Conservation (phyloP, 2,113 vertebrate species). For the Petroica traversi region DNA sequence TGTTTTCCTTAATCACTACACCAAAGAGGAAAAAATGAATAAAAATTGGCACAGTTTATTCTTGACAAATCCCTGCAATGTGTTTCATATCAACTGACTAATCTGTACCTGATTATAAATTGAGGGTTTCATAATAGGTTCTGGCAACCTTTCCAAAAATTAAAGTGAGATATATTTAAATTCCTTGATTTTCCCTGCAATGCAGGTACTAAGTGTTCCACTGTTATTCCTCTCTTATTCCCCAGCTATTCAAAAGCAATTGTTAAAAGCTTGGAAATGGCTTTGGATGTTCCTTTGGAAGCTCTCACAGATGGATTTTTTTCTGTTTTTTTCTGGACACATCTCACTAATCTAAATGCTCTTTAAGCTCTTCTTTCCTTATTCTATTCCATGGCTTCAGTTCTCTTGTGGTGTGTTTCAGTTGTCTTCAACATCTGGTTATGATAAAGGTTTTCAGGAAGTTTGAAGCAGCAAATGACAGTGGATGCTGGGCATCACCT, state of each 20-base stretch:
- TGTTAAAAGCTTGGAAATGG: not conserved
- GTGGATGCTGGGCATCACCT: not conserved
- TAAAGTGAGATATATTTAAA: not conserved
- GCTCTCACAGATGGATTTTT: not conserved
- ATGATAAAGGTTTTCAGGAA: not conserved
- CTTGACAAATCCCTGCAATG: not conserved
- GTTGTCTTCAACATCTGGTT: not conserved
- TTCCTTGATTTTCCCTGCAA: not conserved
- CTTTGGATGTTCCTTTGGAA: not conserved
- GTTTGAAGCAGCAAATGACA: not conserved
- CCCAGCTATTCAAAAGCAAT: not conserved
- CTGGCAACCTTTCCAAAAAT: not conserved
- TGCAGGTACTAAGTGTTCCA: not conserved
- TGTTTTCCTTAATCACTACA: not conserved
- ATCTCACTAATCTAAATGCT: conserved; percentile 5
- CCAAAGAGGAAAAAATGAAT: not conserved
- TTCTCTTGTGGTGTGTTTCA: not conserved
- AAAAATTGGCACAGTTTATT: not conserved
- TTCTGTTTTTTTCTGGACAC: not conserved
- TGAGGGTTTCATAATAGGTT: not conserved
- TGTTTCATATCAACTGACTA: not conserved
- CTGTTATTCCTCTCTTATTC: not conserved
- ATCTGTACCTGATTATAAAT: not conserved
- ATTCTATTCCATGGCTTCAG: not conserved
- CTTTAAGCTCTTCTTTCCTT: conserved; percentile 13